These are phyloP conservation scores for Muscicapa striata DNA, from an alignment of 2,797 vertebrate species.

Conservation along the genomic window DNA sequence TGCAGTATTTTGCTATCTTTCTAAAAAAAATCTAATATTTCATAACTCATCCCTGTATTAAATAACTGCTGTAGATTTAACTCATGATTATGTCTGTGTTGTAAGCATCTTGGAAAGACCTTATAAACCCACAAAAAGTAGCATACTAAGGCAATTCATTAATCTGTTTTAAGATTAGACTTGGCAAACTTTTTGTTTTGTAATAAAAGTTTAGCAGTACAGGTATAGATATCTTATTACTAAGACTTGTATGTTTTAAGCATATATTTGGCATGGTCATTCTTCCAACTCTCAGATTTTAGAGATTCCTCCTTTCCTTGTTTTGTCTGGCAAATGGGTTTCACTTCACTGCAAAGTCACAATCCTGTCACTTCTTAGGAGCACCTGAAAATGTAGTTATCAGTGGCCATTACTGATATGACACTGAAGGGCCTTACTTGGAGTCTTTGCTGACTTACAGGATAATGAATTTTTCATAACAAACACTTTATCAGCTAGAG, in stretches of 20 bases:
- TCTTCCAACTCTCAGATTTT: background rate
- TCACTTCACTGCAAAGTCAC: background rate
- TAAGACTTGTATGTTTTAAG: background rate
- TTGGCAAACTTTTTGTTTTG: background rate
- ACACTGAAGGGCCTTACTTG: background rate
- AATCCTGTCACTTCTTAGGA: background rate
- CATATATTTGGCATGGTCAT: background rate
- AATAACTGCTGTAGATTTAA: background rate
- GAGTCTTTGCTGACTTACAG: background rate
- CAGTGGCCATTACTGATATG: background rate
- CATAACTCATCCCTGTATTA: background rate
- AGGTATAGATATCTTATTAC: background rate
- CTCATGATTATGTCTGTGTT: background rate
- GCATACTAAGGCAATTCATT: background rate
- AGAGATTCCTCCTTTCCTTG: background rate
- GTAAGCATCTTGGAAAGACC: background rate
- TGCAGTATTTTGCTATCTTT: background rate
- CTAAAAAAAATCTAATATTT: background rate
- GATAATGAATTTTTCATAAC: constrained; percentile 40
- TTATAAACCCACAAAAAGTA: background rate
- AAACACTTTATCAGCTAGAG: constrained; percentile 27
- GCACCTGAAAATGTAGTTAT: background rate
- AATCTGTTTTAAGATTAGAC: background rate
- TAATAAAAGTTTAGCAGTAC: background rate
- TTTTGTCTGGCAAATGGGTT: background rate